These are phyloP conservation scores for Helleia helle DNA, from an alignment of 2,888 invertebrate species.

Conservation along the genomic window DNA sequence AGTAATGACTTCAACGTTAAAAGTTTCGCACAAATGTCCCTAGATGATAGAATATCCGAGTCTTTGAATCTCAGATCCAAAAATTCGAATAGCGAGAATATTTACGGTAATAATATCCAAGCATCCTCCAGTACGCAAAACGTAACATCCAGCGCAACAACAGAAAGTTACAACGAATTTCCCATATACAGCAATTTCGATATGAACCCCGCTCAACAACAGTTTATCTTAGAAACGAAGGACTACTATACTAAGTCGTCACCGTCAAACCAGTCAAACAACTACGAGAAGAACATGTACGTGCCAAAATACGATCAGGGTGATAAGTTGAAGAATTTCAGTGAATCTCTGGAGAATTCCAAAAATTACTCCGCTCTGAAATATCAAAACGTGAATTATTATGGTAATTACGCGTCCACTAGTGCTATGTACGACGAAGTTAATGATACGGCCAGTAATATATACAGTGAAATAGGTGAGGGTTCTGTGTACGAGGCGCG, in stretches of 20 bases:
- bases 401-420: constrained; percentile 32
- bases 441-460: constrained; percentile 47
- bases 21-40: constrained; percentile 47
- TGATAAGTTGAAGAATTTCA: constrained; percentile 53
- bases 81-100: constrained; percentile 46
- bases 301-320: constrained; percentile 50
- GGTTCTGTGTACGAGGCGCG: neutral
- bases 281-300: constrained; percentile 63
- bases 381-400: constrained; percentile 49
- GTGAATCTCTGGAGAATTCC: constrained; percentile 51
- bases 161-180: constrained; percentile 36
- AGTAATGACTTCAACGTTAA: constrained; percentile 29
- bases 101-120: constrained; percentile 40
- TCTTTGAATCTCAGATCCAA: constrained; percentile 62
- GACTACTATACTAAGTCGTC: constrained; percentile 62
- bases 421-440: constrained; percentile 48
- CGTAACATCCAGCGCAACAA: no score
- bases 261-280: constrained; percentile 36
- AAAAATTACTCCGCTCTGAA: constrained; percentile 60
- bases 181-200: constrained; percentile 53
- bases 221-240: constrained; percentile 54
- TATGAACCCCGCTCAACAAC: constrained; percentile 43
- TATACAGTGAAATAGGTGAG: constrained; percentile 57
- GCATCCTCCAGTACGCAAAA: constrained; percentile 31
- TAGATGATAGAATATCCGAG: constrained; percentile 64